phyloP scores from a whole-genome alignment of 2,113 vertebrate species.

The Edolisoma coerulescens region DNA sequence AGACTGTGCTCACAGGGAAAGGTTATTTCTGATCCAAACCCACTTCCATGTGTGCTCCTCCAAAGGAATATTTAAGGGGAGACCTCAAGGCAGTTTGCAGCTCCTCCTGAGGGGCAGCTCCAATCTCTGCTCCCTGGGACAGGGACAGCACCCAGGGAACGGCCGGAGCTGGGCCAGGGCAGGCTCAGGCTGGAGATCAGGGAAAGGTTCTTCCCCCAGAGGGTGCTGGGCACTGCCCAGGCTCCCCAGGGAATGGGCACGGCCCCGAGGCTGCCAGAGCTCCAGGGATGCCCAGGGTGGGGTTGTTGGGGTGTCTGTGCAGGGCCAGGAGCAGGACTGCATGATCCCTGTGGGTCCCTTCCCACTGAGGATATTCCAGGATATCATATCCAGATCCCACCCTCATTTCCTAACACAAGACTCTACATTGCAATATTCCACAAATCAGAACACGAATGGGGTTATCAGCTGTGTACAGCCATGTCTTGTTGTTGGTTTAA shows the following conservation, averaged over 20 bases:
- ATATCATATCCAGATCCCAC: too few relatives aligned
- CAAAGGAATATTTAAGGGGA: background rate
- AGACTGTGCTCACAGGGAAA: background rate
- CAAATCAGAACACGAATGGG: background rate
- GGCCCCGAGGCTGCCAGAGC: background rate
- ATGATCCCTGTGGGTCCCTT: background rate
- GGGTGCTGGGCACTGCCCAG: background rate
- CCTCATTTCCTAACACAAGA: background rate
- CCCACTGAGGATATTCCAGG: background rate
- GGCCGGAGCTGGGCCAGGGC: background rate
- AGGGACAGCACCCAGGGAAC: fast-evolving
- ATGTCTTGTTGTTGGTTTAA: background rate
- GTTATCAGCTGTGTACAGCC: background rate
- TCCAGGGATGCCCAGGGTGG: background rate
- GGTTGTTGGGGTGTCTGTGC: fast-evolving
- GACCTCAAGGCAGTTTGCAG: background rate
- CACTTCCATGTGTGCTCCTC: background rate
- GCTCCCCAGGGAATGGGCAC: background rate
- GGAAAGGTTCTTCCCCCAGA: background rate
- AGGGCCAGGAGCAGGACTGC: fast-evolving
- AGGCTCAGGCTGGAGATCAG: background rate
- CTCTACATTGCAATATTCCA: background rate
- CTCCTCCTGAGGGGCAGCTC: background rate
- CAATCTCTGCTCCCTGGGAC: background rate
- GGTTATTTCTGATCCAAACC: background rate